These are phyloP conservation scores for Aeoliscus strigatus DNA, from an alignment of 2,797 vertebrate species.

Conservation along the genomic window DNA sequence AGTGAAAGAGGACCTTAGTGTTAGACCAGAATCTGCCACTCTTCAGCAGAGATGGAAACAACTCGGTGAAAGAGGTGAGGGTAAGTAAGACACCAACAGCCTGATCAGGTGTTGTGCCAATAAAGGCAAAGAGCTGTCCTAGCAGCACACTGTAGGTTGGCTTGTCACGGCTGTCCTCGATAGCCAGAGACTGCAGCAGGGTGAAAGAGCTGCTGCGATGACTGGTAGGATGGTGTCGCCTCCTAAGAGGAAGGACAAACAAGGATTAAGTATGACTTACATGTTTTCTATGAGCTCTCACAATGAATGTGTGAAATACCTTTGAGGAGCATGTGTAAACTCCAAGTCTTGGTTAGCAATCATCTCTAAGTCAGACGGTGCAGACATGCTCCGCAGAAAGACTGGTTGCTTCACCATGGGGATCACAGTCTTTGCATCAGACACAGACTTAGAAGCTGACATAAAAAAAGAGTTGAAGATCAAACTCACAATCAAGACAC, in stretches of 20 bases:
- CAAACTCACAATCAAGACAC: neutral
- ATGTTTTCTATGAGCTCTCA: neutral
- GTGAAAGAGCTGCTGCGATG: constrained; percentile 97
- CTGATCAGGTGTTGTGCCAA: constrained; percentile 95
- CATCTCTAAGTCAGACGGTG: constrained; percentile 98
- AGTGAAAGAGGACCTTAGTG: constrained; percentile 18
- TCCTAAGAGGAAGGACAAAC: constrained; percentile 66
- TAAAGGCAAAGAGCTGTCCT: constrained; percentile 98
- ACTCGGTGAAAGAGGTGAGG: neutral
- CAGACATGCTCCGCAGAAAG: constrained; percentile 97
- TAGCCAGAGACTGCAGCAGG: constrained; percentile 88
- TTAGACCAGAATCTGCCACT: constrained; percentile 14
- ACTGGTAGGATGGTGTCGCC: constrained; percentile 88
- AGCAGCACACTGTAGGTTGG: constrained; percentile 94
- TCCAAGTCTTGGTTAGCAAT: constrained; percentile 94
- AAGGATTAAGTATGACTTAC: neutral
- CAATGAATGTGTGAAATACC: constrained; percentile 56
- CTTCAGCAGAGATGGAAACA: constrained; percentile 1
- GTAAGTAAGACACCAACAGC: constrained; percentile 72
- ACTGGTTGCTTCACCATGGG: constrained; percentile 90
- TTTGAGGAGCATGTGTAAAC: constrained; percentile 87
- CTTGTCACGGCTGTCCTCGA: constrained; percentile 91
- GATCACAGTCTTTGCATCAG: constrained; percentile 87
- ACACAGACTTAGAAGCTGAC: constrained; percentile 90
- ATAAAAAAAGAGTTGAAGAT: constrained; percentile 12